Evolutionary conservation across 1,140 invertebrate species (phyloP).

Genomic region (Phortica variegata): DNA sequence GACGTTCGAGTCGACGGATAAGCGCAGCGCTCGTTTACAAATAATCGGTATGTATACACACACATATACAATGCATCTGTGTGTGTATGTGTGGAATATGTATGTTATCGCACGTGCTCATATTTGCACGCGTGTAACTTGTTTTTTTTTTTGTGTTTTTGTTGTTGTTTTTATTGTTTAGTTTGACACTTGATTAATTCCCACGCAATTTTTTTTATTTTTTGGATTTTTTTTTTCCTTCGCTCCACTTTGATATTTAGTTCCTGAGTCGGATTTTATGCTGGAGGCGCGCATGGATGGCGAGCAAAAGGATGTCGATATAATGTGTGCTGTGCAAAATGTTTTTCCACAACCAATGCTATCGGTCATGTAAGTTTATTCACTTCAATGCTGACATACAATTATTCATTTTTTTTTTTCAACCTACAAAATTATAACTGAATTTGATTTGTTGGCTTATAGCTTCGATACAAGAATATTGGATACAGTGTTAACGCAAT

Average conservation of each 20-base stretch:
- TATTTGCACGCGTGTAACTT: constrained; percentile 53
- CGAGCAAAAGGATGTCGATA: constrained; percentile 43
- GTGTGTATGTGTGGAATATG: constrained; percentile 29
- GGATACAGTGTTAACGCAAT: constrained; percentile 51
- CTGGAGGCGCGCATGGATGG: constrained; percentile 51
- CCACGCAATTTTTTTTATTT: constrained; percentile 33
- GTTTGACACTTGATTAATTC: constrained; percentile 55
- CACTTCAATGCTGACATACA: constrained; percentile 1
- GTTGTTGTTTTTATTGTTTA: constrained; percentile 36
- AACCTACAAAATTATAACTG: too few species aligned
- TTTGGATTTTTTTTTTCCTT: constrained; percentile 15
- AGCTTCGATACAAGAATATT: constrained; percentile 52
- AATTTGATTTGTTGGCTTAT: background rate
- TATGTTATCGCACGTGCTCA: constrained; percentile 38
- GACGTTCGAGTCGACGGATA: constrained; percentile 56
- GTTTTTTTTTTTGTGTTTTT: constrained; percentile 22
- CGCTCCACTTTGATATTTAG: constrained; percentile 18
- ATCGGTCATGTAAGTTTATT: constrained; percentile 49
- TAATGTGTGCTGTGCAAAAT: constrained; percentile 53
- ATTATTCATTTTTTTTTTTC: constrained; percentile 1
- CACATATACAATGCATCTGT: constrained; percentile 1
- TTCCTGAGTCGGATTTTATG: constrained; percentile 56
- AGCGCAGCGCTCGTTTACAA: constrained; percentile 55
- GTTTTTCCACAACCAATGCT: constrained; percentile 50
- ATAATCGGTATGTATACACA: constrained; percentile 44